Conservation (phyloP, 2,797 vertebrate species). For the Tokudaia muenninki region DNA sequence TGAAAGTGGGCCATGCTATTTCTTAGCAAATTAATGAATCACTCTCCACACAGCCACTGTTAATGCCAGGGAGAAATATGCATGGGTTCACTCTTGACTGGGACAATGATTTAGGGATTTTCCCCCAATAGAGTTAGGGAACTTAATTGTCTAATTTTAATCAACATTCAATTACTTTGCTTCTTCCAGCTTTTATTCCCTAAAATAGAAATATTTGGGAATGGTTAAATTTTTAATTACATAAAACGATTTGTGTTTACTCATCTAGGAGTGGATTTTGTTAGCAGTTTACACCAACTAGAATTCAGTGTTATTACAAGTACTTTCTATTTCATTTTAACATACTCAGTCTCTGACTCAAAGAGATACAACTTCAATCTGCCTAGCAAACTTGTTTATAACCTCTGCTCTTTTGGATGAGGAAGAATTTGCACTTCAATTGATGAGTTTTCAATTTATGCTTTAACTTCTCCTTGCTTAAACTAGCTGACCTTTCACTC, state of each 20-base stretch:
- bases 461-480: constrained; percentile 22
- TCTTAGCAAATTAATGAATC: not conserved
- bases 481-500: not conserved
- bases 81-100: not conserved
- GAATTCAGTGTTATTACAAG: not conserved
- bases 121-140: not conserved
- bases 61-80: not conserved
- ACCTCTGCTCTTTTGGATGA: not conserved
- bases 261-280: not conserved
- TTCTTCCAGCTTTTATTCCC: not conserved
- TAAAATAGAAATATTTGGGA: not conserved
- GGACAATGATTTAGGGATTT: not conserved
- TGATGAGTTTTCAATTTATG: not conserved
- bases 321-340: not conserved
- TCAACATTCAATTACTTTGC: not conserved
- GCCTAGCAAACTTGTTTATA: not conserved
- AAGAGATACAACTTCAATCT: constrained; percentile 30
- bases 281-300: not conserved
- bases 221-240: not conserved
- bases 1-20: not conserved
- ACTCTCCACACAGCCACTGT: not conserved
- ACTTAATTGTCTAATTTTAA: constrained; percentile 31
- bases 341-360: not conserved
- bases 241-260: not conserved
- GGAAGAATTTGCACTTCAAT: not conserved